Evolutionary conservation across 2,888 invertebrate genomes (phyloP).

Genomic region (Nymphalis c-album): DNA sequence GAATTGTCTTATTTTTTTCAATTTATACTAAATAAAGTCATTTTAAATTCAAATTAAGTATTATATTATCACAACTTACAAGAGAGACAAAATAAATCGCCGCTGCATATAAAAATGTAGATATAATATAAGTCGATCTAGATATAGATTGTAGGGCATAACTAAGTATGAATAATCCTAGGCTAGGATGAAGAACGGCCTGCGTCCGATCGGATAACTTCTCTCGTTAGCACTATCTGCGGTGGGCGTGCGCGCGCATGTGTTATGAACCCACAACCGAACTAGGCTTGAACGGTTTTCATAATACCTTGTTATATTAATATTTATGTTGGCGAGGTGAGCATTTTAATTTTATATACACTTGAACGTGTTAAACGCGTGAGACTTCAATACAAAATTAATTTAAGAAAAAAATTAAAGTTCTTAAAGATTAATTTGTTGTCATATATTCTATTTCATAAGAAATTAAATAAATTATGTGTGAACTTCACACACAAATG

Average conservation of each 20-base stretch:
- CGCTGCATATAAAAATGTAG: too few relatives aligned
- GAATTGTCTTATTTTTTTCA: too few relatives aligned
- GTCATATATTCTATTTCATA: too few relatives aligned
- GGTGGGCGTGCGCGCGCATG: slow-evolving; percentile 49
- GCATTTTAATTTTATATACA: background rate
- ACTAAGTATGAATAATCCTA: slow-evolving; percentile 45
- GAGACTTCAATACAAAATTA: background rate
- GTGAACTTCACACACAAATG: too few relatives aligned
- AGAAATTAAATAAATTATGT: too few relatives aligned
- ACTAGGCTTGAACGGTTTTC: slow-evolving; percentile 19
- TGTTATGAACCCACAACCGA: slow-evolving; percentile 19
- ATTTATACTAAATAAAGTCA: too few relatives aligned
- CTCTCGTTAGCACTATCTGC: slow-evolving; percentile 62
- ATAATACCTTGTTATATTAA: slow-evolving; percentile 5
- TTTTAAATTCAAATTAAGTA: too few relatives aligned
- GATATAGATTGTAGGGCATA: slow-evolving; percentile 21
- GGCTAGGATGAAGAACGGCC: slow-evolving; percentile 32
- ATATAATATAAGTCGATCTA: slow-evolving; percentile 23
- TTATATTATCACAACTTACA: too few relatives aligned
- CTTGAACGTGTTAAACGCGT: background rate
- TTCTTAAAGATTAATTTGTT: background rate
- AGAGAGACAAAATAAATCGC: too few relatives aligned
- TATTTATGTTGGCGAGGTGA: background rate
- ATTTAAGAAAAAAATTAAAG: background rate
- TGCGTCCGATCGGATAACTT: slow-evolving; percentile 49